Percentiles rank a stretch among this genome's conserved stretches.
These are phyloP conservation scores for Cordilura impudica DNA, from an alignment of 2,888 invertebrate genomes.

Conservation along the genomic window DNA sequence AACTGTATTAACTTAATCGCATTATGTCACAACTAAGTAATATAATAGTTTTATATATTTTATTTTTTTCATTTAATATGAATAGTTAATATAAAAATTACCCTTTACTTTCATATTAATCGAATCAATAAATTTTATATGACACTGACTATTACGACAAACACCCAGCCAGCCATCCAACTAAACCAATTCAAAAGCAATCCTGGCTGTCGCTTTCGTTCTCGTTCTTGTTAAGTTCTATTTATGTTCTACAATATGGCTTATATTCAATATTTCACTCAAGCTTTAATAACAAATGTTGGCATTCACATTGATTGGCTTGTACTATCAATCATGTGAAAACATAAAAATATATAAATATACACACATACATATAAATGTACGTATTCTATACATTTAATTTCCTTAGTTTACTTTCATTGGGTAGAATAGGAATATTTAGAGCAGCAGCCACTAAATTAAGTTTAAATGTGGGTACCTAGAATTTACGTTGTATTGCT, in stretches of 20 bases:
- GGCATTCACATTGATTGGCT: constrained; percentile 28
- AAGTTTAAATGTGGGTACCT: neutral
- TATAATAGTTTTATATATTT: constrained; percentile 10
- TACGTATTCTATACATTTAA: constrained; percentile 30
- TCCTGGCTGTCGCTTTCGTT: neutral
- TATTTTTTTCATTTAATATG: constrained; percentile 9
- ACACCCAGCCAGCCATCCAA: neutral
- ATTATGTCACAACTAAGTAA: constrained; percentile 12
- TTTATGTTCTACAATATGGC: neutral
- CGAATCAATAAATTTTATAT: constrained; percentile 32
- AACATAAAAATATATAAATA: constrained; percentile 2
- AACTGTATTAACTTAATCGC: constrained; percentile 13
- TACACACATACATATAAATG: neutral
- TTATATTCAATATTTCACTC: neutral
- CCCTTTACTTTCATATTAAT: constrained; percentile 26
- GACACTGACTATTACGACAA: constrained; percentile 22
- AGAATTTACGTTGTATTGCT: neutral
- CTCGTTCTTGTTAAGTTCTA: neutral
- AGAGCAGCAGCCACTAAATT: neutral
- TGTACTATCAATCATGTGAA: constrained; percentile 41
- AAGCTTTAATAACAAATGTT: constrained; percentile 35
- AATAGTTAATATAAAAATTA: neutral
- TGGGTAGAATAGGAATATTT: too few relatives aligned
- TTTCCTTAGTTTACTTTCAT: constrained; percentile 34
- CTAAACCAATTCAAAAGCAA: neutral